Evolutionary conservation across 2,888 invertebrate genomes (phyloP), one percentile per base, ranked within the genome.

Genomic region (Apamea anceps): DNA sequence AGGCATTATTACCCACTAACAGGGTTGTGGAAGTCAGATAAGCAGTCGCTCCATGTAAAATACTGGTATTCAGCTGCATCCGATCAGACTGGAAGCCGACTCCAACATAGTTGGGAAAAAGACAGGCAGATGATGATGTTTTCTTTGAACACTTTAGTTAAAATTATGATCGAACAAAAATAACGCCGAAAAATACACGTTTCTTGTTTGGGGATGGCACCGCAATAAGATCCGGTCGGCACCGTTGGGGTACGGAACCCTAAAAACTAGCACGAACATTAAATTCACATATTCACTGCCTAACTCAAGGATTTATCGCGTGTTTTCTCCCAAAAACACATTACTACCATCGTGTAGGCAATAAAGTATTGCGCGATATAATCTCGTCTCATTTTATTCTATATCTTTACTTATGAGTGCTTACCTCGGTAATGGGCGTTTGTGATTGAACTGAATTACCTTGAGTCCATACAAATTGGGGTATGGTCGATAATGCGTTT

Each of bases 271-370:
- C 48, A 54, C 21, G 13, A 73, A 66, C 63, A 79, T 81, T 37
- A 78, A 77, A 77, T 75, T 72, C 75, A 63, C 82, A 78, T 71
- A 76, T 77, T 72, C 72, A 51, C 37, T 10, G 48, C 54, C 51
- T 79, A 81, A 80, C 66, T 1, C 60, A 21, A 18, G n/a, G 66
- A 86, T 78, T 81, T 81, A 87, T 84, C 37, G 67, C 63, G 37
- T 73, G 72, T 79, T 79, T 83, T 84, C 77, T 65, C 51, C 51
- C 65, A 77, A 77, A 80, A 86, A 73, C 74, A 76, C 65, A 87
- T 79, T 77, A 81, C 28, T 21, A 70, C 51, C 15, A 63, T 79
- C 84, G 67, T 80, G 77, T 80, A 85, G 80, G 87, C 79, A 82
- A 68, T 85, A 87, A 83, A 79, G 51, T 71, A 66, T 71, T 2